Percentiles rank a stretch among this genome's conserved stretches.
phyloP scores from a whole-genome alignment of 2,888 invertebrate genomes.

The Chrysolina haemoptera region DNA sequence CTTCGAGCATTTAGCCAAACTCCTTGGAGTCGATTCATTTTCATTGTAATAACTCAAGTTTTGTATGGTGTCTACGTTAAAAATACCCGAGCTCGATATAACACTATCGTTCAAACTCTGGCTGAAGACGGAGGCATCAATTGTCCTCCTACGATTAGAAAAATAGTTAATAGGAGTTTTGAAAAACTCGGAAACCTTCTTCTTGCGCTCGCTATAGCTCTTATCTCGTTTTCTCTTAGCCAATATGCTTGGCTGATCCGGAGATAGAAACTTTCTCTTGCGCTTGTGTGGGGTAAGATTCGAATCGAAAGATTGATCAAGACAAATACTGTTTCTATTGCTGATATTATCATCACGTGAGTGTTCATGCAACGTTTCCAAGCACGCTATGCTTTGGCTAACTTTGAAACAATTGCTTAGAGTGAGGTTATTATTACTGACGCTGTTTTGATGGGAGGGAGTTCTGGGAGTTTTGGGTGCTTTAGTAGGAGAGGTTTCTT shows the following conservation, averaged over 20 bases:
- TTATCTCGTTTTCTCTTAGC: constrained; percentile 63
- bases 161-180: constrained; percentile 67
- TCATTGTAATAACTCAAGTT: constrained; percentile 58
- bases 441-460: constrained; percentile 46
- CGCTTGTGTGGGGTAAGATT: constrained; percentile 55
- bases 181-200: constrained; percentile 65
- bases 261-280: constrained; percentile 57
- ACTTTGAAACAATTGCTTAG: constrained; percentile 42
- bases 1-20: constrained; percentile 57
- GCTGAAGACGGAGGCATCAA: constrained; percentile 60
- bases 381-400: constrained; percentile 46
- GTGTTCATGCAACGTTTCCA: constrained; percentile 63
- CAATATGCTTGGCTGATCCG: constrained; percentile 52
- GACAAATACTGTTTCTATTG: constrained; percentile 54
- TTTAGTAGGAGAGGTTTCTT: constrained; percentile 46
- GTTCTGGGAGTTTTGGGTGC: constrained; percentile 43
- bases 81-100: constrained; percentile 65
- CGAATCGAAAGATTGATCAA: constrained; percentile 56
- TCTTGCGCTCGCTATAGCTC: constrained; percentile 63
- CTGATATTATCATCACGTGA: constrained; percentile 59
- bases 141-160: constrained; percentile 65
- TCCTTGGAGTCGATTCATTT: constrained; percentile 47
- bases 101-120: constrained; percentile 64
- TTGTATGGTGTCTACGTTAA: constrained; percentile 64
- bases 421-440: constrained; percentile 37